These are phyloP conservation scores for Plutomurus gul DNA, from an alignment of 1,140 invertebrate species.

Conservation along the genomic window DNA sequence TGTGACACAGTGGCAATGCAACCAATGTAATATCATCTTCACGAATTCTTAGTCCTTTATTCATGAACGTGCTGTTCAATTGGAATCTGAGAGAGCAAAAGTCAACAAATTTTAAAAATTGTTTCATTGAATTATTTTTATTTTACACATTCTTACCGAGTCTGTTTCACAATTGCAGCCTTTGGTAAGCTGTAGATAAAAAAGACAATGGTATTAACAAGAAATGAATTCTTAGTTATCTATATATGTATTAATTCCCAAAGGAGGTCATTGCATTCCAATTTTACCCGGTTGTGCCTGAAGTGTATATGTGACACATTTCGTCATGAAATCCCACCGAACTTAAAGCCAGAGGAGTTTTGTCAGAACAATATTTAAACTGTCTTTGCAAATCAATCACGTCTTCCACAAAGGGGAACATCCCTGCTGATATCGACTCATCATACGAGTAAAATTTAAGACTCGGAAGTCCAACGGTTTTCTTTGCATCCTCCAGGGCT, in stretches of 20 bases:
- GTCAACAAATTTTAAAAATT: background rate
- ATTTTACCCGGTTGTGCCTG: constrained; percentile 67
- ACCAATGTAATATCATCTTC: constrained; percentile 64
- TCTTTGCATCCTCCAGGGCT: background rate
- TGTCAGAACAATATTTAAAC: background rate
- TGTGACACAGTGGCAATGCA: constrained; percentile 62
- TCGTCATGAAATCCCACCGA: constrained; percentile 36
- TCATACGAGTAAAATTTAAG: background rate
- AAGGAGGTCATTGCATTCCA: no score
- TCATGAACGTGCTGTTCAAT: background rate
- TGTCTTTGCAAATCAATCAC: constrained; percentile 4
- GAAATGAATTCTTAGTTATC: no score
- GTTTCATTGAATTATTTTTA: background rate
- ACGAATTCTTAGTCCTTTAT: background rate
- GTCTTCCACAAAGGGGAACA: background rate
- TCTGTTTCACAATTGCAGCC: constrained; percentile 43
- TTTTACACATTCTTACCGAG: background rate
- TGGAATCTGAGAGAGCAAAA: background rate
- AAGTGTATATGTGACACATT: constrained; percentile 64
- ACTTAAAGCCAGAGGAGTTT: background rate
- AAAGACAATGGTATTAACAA: no score
- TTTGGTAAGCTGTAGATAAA: no score
- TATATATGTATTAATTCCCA: no score
- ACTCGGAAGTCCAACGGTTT: background rate
- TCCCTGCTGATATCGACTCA: background rate